Evolutionary conservation across 2,113 vertebrate genomes (phyloP).

Genomic region (Microcebus lehilahytsara): DNA sequence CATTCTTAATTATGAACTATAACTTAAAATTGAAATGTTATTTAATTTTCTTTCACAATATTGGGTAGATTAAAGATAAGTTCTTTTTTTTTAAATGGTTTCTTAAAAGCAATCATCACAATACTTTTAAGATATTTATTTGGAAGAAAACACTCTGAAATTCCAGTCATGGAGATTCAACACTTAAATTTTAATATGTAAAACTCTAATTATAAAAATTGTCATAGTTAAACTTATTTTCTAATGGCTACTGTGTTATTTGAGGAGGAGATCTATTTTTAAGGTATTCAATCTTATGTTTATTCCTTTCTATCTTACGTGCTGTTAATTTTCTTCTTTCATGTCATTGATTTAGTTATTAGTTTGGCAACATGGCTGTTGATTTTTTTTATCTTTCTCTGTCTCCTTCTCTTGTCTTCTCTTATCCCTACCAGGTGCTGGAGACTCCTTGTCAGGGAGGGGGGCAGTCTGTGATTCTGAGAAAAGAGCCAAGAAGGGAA

Average conservation of each 20-base stretch:
- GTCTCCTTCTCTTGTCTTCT: conserved; percentile 9
- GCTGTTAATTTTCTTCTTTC: conserved; percentile 38
- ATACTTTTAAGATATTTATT: neutral
- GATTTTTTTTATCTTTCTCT: conserved; percentile 20
- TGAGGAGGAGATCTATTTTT: neutral
- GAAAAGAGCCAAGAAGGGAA: conserved; percentile 39
- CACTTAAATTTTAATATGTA: neutral
- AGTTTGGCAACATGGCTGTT: conserved; percentile 45
- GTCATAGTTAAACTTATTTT: neutral
- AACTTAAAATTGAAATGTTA: neutral
- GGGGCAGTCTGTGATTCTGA: conserved; percentile 36
- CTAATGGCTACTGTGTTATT: neutral
- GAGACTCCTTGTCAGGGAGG: conserved; percentile 22
- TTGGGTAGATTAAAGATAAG: neutral
- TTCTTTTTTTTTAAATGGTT: neutral
- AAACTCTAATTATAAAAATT: neutral
- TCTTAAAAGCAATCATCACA: neutral
- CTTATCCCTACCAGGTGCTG: conserved; percentile 11
- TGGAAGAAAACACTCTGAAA: conserved; percentile 30
- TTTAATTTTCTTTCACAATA: neutral
- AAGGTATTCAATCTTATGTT: neutral
- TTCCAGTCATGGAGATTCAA: neutral
- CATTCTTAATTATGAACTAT: neutral
- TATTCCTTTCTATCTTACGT: conserved; percentile 17
- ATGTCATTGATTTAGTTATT: conserved; percentile 27